Percentiles rank a stretch among this genome's conserved stretches.
Evolutionary conservation across 2,113 vertebrate species (phyloP).

Genomic region (Oriolus oriolus): DNA sequence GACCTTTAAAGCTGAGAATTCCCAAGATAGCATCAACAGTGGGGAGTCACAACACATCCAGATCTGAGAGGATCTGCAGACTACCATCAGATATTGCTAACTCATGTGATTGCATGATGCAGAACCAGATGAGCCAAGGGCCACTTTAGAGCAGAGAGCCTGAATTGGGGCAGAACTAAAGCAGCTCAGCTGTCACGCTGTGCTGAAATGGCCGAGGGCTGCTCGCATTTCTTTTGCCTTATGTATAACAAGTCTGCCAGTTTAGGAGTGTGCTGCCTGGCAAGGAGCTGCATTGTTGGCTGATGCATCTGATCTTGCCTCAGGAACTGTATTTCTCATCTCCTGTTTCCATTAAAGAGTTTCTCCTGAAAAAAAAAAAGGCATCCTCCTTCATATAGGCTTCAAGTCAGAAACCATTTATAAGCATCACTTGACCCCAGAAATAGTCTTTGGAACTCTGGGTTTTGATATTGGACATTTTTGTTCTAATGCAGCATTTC

Average conservation of each 20-base stretch:
- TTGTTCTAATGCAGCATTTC: neutral
- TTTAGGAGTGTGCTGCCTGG: conserved; percentile 22
- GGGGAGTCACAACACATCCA: neutral
- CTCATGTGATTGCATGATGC: neutral
- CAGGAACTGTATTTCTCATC: conserved; percentile 38
- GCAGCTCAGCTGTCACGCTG: conserved; percentile 51
- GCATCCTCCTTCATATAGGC: neutral
- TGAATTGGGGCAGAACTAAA: conserved; percentile 67
- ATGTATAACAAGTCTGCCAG: conserved; percentile 32
- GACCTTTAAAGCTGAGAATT: neutral
- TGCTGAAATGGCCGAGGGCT: conserved; percentile 20
- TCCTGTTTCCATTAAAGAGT: conserved; percentile 18
- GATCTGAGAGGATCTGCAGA: neutral
- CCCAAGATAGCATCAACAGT: neutral
- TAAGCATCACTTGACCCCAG: neutral
- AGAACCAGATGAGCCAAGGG: conserved; percentile 22
- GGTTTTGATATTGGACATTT: neutral
- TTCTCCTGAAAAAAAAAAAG: conserved; percentile 38
- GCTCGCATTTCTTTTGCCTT: conserved; percentile 37
- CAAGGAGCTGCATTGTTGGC: conserved; percentile 40
- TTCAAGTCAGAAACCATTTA: neutral
- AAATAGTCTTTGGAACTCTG: neutral
- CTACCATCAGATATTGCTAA: neutral
- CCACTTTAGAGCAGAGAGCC: conserved; percentile 20
- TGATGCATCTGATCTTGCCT: conserved; percentile 48